These are phyloP conservation scores for Sebastes kiyomatsui DNA, from an alignment of 2,797 vertebrate species.

Conservation along the genomic window DNA sequence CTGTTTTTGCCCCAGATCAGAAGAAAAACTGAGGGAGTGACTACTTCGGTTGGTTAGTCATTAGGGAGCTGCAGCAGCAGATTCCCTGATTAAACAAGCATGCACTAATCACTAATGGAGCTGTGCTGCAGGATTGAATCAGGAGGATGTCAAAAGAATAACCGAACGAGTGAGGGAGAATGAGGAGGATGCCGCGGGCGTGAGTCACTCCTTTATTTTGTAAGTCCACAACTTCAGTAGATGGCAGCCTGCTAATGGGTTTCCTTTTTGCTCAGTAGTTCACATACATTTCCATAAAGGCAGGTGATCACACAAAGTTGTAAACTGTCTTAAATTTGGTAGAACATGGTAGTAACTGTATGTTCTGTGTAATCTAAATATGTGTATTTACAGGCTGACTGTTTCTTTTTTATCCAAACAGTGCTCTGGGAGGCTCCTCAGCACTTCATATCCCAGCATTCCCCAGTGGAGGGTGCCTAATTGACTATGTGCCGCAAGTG, in stretches of 20 bases:
- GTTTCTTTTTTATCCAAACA: conserved; percentile 66
- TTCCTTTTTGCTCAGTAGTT: conserved; percentile 2
- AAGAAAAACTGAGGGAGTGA: conserved; percentile 53
- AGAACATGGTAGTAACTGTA: not conserved
- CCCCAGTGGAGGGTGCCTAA: conserved; percentile 95
- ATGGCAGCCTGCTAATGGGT: not conserved
- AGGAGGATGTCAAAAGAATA: conserved; percentile 55
- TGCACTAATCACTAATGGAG: conserved; percentile 69
- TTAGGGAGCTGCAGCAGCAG: conserved; percentile 58
- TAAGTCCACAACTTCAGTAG: conserved; percentile 20
- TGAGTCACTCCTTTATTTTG: conserved; percentile 27
- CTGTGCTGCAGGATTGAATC: conserved; percentile 57
- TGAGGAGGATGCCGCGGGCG: conserved; percentile 39
- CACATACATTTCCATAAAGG: not conserved
- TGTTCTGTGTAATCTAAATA: not conserved
- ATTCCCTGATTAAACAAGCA: conserved; percentile 75
- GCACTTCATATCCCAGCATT: conserved; percentile 98
- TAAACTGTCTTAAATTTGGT: not conserved
- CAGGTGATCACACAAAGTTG: not conserved
- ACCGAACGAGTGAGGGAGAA: conserved; percentile 38
- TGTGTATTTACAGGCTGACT: conserved; percentile 8
- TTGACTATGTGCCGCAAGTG: conserved; percentile 98
- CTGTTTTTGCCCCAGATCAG: conserved; percentile 60
- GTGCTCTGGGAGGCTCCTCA: conserved; percentile 95
- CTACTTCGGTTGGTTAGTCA: conserved; percentile 67